Percentiles rank a stretch among this genome's conserved stretches.
These are phyloP conservation scores for Lottia scabra DNA, from an alignment of 2,888 invertebrate species.

Conservation along the genomic window DNA sequence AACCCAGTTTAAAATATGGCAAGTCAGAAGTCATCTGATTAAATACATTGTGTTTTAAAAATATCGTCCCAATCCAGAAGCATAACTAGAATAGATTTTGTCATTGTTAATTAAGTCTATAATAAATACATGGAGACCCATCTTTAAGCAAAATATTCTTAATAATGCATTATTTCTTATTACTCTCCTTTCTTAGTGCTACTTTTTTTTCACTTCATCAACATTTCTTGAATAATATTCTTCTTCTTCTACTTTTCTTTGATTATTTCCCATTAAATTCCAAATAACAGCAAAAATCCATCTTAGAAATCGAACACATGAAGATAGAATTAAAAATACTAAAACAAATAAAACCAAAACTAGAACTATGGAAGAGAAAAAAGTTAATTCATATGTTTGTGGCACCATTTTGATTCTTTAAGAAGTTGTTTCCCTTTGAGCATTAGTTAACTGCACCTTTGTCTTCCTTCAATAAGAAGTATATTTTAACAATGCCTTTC, in stretches of 20 bases:
- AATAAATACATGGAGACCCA: too few species aligned
- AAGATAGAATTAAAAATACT: constrained; percentile 19
- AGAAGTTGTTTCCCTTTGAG: neutral
- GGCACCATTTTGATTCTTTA: constrained; percentile 27
- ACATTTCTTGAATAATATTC: neutral
- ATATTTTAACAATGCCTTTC: constrained; percentile 82
- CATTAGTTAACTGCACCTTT: constrained; percentile 34
- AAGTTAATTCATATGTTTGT: constrained; percentile 36
- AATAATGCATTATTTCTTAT: too few species aligned
- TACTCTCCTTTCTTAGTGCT: too few species aligned
- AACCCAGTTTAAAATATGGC: too few species aligned
- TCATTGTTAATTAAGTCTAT: too few species aligned
- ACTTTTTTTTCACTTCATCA: neutral
- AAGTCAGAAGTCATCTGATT: too few species aligned
- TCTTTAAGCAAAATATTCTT: too few species aligned
- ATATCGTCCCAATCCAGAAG: too few species aligned
- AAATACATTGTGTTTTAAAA: too few species aligned
- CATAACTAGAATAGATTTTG: too few species aligned
- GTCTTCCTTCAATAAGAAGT: constrained; percentile 89
- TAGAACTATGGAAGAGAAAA: constrained; percentile 25
- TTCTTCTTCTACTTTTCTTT: neutral
- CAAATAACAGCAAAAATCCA: neutral
- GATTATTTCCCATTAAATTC: neutral
- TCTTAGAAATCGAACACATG: neutral
- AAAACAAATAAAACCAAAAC: constrained; percentile 29